These are phyloP conservation scores for Choristoneura rosaceana DNA, from an alignment of 2,888 invertebrate genomes.

Conservation along the genomic window DNA sequence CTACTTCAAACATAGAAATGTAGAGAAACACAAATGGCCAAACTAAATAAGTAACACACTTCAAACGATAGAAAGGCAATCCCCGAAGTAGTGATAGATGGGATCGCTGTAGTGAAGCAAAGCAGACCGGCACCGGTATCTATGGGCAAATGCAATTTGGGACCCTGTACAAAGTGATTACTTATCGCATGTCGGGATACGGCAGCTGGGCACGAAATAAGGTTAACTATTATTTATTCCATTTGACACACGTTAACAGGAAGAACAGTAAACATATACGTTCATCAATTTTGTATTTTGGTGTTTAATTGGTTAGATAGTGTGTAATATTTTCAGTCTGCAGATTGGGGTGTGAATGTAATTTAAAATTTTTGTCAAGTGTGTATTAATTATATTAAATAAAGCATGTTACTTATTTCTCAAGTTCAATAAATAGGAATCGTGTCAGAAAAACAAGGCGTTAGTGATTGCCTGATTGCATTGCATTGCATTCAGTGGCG, in stretches of 20 bases:
- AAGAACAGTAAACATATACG: not conserved
- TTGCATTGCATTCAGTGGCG: slow-evolving; percentile 24
- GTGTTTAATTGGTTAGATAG: too few relatives aligned
- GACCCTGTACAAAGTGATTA: slow-evolving; percentile 43
- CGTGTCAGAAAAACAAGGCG: slow-evolving; percentile 2
- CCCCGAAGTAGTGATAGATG: slow-evolving; percentile 39
- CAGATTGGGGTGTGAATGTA: not conserved
- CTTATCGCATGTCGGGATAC: slow-evolving; percentile 38
- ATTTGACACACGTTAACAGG: slow-evolving; percentile 25
- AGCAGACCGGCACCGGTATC: slow-evolving; percentile 30
- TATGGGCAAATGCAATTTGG: slow-evolving; percentile 41
- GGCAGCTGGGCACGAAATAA: slow-evolving; percentile 31
- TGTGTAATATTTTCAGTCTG: not conserved
- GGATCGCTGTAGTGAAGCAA: slow-evolving; percentile 31
- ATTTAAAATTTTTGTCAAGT: not conserved
- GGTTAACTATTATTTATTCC: slow-evolving; percentile 37
- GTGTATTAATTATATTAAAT: not conserved
- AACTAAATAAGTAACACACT: slow-evolving; percentile 35
- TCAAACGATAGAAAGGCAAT: slow-evolving; percentile 39
- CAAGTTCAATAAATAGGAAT: slow-evolving; percentile 7
- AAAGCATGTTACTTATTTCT: not conserved
- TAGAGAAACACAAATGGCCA: slow-evolving; percentile 24
- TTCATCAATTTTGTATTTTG: too few relatives aligned
- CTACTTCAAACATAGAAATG: slow-evolving; percentile 12
- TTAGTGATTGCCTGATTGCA: slow-evolving; percentile 14